A percentile compares a stretch with the other conserved stretches of the same genome.
These are phyloP conservation scores for Anoplophora glabripennis DNA, from an alignment of 1,140 invertebrate genomes.

Conservation along the genomic window DNA sequence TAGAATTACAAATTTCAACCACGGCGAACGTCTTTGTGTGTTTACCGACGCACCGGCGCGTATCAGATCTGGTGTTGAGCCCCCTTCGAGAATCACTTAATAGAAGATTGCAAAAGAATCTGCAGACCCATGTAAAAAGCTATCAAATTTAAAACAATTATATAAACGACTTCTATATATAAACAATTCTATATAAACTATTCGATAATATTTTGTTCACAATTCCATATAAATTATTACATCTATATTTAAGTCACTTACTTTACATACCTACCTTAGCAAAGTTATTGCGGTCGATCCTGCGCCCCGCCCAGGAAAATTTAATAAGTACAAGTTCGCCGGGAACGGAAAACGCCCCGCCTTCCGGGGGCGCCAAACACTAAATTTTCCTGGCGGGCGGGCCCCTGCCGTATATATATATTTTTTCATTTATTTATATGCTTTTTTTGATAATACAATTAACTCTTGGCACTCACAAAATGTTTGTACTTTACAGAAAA, in stretches of 20 bases:
- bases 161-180: no score
- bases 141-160: no score
- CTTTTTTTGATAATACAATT: no score
- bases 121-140: no score
- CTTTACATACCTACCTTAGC: conserved; percentile 25
- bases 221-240: conserved; percentile 3
- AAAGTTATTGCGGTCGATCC: not conserved
- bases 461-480: conserved; percentile 24
- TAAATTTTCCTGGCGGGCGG: conserved; percentile 5
- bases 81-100: not conserved
- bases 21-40: no score
- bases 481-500: conserved; percentile 31
- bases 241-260: conserved; percentile 25
- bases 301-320: conserved; percentile 20
- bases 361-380: not conserved
- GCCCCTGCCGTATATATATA: not conserved
- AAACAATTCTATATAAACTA: no score
- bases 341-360: not conserved
- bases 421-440: no score
- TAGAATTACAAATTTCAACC: no score
- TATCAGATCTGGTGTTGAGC: conserved; percentile 11
- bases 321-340: conserved; percentile 24
- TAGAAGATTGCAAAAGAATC: no score
- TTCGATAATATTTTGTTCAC: no score
- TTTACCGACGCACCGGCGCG: not conserved